Evolutionary conservation across 2,113 vertebrate species (phyloP).

Genomic region (Benthochromis sp.): DNA sequence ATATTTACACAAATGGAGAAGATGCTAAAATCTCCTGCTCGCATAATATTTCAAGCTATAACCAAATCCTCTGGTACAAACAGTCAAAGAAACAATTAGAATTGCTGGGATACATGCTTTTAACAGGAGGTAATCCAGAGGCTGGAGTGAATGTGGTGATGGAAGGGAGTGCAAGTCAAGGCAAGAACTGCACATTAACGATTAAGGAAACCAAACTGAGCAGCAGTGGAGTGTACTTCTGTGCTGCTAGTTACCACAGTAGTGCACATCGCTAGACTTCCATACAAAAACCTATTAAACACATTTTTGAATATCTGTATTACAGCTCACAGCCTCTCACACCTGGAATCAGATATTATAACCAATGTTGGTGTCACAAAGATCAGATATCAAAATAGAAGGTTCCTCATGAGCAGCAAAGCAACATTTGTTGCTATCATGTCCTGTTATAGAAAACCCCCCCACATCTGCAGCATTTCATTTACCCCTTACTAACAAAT

Average conservation of each 20-base stretch:
- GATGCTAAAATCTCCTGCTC: constrained; percentile 4
- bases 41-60: background rate
- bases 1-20: background rate
- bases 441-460: background rate
- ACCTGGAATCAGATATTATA: background rate
- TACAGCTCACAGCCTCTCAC: background rate
- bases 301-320: background rate
- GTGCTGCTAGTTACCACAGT: constrained; percentile 32
- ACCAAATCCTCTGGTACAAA: constrained; percentile 14
- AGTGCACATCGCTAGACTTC: background rate
- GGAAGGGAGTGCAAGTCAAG: background rate
- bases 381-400: accelerated
- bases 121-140: background rate
- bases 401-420: background rate
- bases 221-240: constrained; percentile 34
- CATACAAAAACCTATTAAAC: constrained; percentile 1
- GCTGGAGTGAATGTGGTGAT: background rate
- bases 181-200: background rate
- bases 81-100: background rate
- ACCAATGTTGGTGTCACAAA: background rate
- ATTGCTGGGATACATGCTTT: background rate
- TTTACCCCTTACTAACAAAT: background rate
- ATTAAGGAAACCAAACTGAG: background rate
- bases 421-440: background rate
- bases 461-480: accelerated